A percentile compares a stretch with the other conserved stretches of the same genome.
phyloP scores from a whole-genome alignment of 2,797 vertebrate species.

The Coracias cyanogaster region DNA sequence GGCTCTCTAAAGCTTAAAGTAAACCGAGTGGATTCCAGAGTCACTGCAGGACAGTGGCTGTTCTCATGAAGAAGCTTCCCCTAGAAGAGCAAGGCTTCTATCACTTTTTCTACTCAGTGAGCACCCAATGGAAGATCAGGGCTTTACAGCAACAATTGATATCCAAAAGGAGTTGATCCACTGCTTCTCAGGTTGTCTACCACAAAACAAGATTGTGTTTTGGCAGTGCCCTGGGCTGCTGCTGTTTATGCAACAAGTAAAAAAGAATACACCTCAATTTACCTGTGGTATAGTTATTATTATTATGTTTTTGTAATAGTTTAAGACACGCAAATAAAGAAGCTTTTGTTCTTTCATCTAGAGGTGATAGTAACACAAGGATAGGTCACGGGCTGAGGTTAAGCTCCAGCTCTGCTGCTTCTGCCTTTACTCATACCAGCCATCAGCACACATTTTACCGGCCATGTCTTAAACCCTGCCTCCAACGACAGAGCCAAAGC shows the following conservation, averaged over 20 bases:
- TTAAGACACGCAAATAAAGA: slow-evolving; percentile 13
- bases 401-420: neutral
- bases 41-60: neutral
- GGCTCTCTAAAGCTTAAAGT: neutral
- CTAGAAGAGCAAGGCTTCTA: neutral
- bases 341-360: slow-evolving; percentile 5
- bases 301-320: neutral
- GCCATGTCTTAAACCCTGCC: neutral
- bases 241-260: slow-evolving; percentile 5
- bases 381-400: neutral
- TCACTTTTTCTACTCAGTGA: neutral
- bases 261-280: neutral
- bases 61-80: neutral
- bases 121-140: neutral
- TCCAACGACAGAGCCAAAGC: neutral
- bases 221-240: neutral
- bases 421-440: neutral
- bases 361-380: neutral
- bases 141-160: neutral
- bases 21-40: neutral
- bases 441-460: neutral
- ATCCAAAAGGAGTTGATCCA: neutral
- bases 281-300: neutral
- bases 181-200: neutral
- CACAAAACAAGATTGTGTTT: neutral